These are phyloP conservation scores for Lateolabrax maculatus DNA, from an alignment of 2,797 vertebrate genomes.

Conservation along the genomic window DNA sequence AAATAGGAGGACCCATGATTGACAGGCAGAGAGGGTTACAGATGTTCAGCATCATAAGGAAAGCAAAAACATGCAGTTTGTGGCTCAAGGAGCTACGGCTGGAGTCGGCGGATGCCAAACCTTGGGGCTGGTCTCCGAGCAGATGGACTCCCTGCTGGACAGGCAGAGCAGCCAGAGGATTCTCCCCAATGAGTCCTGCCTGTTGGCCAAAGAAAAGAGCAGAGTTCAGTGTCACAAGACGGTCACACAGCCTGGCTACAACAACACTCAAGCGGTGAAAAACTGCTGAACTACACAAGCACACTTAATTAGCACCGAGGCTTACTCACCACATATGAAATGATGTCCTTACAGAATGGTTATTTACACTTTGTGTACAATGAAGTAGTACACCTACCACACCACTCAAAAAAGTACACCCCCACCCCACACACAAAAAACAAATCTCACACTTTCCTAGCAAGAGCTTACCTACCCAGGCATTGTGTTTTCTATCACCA, in stretches of 20 bases:
- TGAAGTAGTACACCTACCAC: constrained; percentile 51
- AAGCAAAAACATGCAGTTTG: constrained; percentile 43
- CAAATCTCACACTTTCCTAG: constrained; percentile 26
- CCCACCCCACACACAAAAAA: constrained; percentile 48
- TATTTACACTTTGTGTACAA: constrained; percentile 52
- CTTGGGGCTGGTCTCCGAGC: constrained; percentile 89
- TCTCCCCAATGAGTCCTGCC: constrained; percentile 92
- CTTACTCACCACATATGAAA: constrained; percentile 63
- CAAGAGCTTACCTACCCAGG: constrained; percentile 59
- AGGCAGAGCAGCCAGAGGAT: constrained; percentile 85
- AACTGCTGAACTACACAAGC: constrained; percentile 11
- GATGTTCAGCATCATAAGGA: constrained; percentile 52
- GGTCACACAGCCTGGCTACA: constrained; percentile 39
- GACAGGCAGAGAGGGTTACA: constrained; percentile 30
- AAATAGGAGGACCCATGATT: background rate
- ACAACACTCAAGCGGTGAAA: background rate
- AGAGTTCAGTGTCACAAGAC: constrained; percentile 59
- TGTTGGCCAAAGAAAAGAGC: constrained; percentile 74
- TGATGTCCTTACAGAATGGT: constrained; percentile 21
- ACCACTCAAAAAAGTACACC: constrained; percentile 57
- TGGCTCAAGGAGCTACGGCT: constrained; percentile 38
- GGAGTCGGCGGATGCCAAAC: constrained; percentile 74
- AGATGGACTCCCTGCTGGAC: constrained; percentile 87
- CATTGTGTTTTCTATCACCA: constrained; percentile 15
- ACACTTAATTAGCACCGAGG: constrained; percentile 17